phyloP scores from a whole-genome alignment of 2,888 invertebrate species.

The Brachypalpus laphriformis region DNA sequence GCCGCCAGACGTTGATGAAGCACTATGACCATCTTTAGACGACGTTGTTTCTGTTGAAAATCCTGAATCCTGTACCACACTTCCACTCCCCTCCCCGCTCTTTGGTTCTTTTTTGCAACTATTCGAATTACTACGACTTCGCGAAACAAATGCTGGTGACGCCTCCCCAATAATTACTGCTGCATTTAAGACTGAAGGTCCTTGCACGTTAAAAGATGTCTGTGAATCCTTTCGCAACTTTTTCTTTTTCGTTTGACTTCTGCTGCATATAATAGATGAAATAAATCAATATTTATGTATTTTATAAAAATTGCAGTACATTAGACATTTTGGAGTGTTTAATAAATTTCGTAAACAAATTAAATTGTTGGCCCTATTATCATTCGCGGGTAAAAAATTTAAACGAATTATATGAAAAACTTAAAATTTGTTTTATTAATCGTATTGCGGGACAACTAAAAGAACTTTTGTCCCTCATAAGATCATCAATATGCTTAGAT shows the following conservation, averaged over 20 bases:
- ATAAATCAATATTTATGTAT: not conserved
- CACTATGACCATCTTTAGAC: slow-evolving; percentile 90
- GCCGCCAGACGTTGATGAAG: slow-evolving; percentile 86
- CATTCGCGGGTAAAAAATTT: no score
- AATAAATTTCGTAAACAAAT: no score
- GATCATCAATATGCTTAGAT: no score
- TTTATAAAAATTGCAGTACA: no score
- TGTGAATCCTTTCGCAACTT: slow-evolving; percentile 40
- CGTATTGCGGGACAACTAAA: no score
- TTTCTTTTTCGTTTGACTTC: slow-evolving; percentile 55
- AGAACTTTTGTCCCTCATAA: no score
- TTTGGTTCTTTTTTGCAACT: slow-evolving; percentile 86
- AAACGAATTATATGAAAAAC: no score
- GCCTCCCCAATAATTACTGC: slow-evolving; percentile 36
- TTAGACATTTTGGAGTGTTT: no score
- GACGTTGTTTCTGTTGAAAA: slow-evolving; percentile 95
- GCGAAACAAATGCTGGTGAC: slow-evolving; percentile 80
- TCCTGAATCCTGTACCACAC: slow-evolving; percentile 91
- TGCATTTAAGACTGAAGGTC: slow-evolving; percentile 20
- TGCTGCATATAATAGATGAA: not conserved
- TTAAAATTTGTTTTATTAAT: no score
- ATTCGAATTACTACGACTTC: slow-evolving; percentile 87
- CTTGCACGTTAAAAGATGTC: slow-evolving; percentile 34
- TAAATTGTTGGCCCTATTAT: no score
- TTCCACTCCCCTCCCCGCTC: slow-evolving; percentile 85